Base-by-base conservation (phyloP, 2,797 vertebrate species). In the Myotis vivesi region DNA sequence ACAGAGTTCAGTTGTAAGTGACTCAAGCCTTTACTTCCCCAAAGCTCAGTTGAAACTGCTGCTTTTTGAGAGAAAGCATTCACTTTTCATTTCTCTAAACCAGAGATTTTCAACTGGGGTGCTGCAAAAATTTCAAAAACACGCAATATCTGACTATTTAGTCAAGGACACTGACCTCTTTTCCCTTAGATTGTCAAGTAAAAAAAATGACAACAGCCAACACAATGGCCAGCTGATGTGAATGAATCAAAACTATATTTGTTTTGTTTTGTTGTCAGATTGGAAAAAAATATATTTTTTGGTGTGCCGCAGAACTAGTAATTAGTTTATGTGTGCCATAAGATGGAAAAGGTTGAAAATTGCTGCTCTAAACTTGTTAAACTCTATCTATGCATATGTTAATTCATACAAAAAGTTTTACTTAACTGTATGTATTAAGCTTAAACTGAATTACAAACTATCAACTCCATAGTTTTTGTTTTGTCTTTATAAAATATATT, bases 361-460 rank as follows among this genome's bases (percentile, higher is more conserved):
- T 12, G 19, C 75, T 76, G 75, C 72, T 83, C 25, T 79, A 83
- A 89, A 87, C 49, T n/a, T 88, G 44, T 82, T 92, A 64, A 89
- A 69, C 22, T 91, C 55, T 80, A 22, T 59, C 38, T 79, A 76
- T 81, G 23, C 44, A 81, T 41, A 51, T 49, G n/a, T 71, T 82
- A 87, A 89, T 57, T 80, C 33, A 87, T n/a, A 57, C 77, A 57
- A 93, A 64, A 91, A 57, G 92, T 77, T 51, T 87, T 95, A 69
- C 10, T 77, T 94, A 33, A 69, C 62, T 77, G n/a, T 62, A 49
- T 53, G 16, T 33, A 55, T 55, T 94, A 69, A 76, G 59, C 64
- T 84, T 79, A 87, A 80, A 20, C 17, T 79, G 33, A 95, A 89
- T 84, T 75, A 80, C 44, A 91, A 75, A n/a, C 57, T 84, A 55